These are phyloP conservation scores for Ichneumon xanthorius DNA, from an alignment of 2,888 invertebrate species.

Conservation along the genomic window DNA sequence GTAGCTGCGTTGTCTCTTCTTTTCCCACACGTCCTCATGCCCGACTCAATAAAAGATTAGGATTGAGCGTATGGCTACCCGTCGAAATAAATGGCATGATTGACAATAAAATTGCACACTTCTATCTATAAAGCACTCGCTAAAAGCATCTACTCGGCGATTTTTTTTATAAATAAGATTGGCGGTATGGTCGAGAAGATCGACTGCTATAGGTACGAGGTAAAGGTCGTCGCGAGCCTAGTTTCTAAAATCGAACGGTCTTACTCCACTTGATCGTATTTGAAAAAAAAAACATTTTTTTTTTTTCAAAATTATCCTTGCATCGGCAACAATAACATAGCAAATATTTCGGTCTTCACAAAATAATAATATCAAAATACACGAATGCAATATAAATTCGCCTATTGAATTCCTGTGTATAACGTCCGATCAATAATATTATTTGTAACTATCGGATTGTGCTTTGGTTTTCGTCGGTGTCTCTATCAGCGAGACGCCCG, in stretches of 20 bases:
- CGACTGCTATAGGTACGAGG: slow-evolving; percentile 6
- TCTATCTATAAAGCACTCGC: slow-evolving; percentile 44
- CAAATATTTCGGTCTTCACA: slow-evolving; percentile 39
- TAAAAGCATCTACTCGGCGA: slow-evolving; percentile 33
- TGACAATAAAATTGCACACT: slow-evolving; percentile 14
- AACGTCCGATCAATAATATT: slow-evolving; percentile 8
- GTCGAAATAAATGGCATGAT: slow-evolving; percentile 48
- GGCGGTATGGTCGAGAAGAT: slow-evolving; percentile 19
- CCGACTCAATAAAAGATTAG: slow-evolving; percentile 39
- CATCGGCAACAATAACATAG: slow-evolving; percentile 19
- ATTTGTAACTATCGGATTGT: slow-evolving; percentile 40
- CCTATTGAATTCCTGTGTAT: not conserved
- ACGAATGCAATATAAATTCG: slow-evolving; percentile 30
- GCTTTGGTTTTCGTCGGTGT: slow-evolving; percentile 47
- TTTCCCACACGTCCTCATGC: not conserved
- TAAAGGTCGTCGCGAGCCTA: not conserved
- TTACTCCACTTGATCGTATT: not conserved
- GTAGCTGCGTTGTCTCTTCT: slow-evolving; percentile 5
- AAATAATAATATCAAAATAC: slow-evolving; percentile 12
- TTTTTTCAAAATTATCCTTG: not conserved
- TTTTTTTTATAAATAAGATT: slow-evolving; percentile 8
- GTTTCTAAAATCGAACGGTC: slow-evolving; percentile 28
- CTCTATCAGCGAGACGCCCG: slow-evolving; percentile 54
- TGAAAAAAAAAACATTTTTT: not conserved
- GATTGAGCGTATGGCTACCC: not conserved